Evolutionary conservation across 2,888 invertebrate genomes (phyloP).

Genomic region (Theodoxus fluviatilis): DNA sequence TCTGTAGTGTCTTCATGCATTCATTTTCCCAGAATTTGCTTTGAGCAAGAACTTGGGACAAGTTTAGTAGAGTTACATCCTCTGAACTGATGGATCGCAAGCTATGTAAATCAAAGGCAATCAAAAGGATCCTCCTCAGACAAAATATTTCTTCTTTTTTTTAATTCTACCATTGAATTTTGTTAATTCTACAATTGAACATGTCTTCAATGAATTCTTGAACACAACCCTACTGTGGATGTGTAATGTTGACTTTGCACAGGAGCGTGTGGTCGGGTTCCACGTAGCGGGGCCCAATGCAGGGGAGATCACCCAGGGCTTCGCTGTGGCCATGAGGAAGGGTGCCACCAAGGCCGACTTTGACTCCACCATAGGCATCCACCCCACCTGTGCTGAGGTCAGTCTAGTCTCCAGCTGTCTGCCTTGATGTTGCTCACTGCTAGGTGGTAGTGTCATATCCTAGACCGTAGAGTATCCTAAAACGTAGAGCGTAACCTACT

Average conservation of each 20-base stretch:
- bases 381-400: constrained; percentile 72
- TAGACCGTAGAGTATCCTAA: too few species aligned
- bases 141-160: background rate
- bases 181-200: background rate
- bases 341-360: constrained; percentile 70
- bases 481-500: too few species aligned
- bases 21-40: too few species aligned
- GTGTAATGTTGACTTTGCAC: constrained; percentile 5
- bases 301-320: constrained; percentile 73
- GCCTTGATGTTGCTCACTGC: background rate
- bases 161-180: background rate
- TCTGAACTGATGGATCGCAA: too few species aligned
- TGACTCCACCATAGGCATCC: constrained; percentile 71
- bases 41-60: too few species aligned
- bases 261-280: constrained; percentile 67
- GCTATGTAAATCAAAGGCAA: too few species aligned
- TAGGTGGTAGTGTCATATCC: background rate
- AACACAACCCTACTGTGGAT: too few species aligned
- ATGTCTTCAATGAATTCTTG: too few species aligned
- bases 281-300: constrained; percentile 72
- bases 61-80: too few species aligned
- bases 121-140: too few species aligned
- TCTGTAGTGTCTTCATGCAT: too few species aligned
- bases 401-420: too few species aligned
- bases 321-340: constrained; percentile 69